Percentiles rank a stretch among this genome's conserved stretches.
phyloP scores from a whole-genome alignment of 2,113 vertebrate genomes.

The Hipposideros armiger region DNA sequence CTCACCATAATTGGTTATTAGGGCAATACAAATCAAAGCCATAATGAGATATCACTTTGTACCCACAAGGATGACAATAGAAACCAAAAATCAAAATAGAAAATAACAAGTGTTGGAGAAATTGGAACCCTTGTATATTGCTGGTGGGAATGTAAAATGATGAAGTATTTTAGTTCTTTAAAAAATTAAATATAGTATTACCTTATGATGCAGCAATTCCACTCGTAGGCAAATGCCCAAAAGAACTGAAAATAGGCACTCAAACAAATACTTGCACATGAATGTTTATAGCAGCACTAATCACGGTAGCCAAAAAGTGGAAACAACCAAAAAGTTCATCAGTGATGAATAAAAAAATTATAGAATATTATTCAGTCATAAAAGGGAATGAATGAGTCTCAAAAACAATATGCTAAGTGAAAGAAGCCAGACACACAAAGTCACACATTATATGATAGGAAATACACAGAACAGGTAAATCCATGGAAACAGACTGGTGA shows the following conservation, averaged over 20 bases:
- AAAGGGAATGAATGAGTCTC: conserved; percentile 1
- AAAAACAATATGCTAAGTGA: not conserved
- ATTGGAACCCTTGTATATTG: not conserved
- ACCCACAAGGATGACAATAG: not conserved
- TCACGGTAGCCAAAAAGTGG: not conserved
- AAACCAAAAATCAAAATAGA: not conserved
- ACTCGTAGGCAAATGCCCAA: not conserved
- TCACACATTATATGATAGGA: not conserved
- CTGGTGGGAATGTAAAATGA: not conserved
- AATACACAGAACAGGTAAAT: not conserved
- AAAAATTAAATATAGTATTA: not conserved
- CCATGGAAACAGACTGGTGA: not conserved
- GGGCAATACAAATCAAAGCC: not conserved
- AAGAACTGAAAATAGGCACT: not conserved
- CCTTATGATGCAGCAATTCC: not conserved
- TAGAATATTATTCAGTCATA: not conserved
- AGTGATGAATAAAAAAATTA: not conserved
- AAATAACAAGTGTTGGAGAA: not conserved
- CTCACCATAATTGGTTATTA: not conserved
- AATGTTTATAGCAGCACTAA: not conserved
- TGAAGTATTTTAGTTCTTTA: not conserved
- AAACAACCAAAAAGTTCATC: not conserved
- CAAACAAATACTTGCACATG: not conserved
- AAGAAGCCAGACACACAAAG: not conserved
- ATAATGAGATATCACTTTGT: not conserved